These are phyloP conservation scores for Tragelaphus scriptus DNA, from an alignment of 2,113 vertebrate genomes.

Conservation along the genomic window DNA sequence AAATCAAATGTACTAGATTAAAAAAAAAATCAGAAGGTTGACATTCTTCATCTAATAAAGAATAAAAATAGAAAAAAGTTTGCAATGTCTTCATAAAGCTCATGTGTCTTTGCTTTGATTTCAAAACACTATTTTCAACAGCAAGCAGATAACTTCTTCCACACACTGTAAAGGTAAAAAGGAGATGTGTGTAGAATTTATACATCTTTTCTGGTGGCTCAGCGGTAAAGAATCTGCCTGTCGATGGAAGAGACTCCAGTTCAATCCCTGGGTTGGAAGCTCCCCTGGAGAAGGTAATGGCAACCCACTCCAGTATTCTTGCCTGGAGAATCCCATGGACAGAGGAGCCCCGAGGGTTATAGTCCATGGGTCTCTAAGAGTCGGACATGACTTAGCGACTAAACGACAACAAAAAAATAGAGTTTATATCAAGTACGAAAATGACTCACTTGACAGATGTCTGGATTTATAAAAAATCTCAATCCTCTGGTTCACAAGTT, in stretches of 20 bases:
- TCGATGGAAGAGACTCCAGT: neutral
- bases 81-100: neutral
- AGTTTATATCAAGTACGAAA: neutral
- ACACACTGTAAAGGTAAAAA: neutral
- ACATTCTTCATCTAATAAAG: neutral
- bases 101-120: neutral
- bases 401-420: neutral
- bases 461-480: neutral
- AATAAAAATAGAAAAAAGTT: neutral
- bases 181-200: neutral
- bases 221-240: neutral
- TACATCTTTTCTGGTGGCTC: neutral
- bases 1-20: neutral
- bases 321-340: neutral
- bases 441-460: neutral
- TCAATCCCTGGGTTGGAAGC: neutral
- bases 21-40: neutral
- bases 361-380: neutral
- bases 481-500: neutral
- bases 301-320: neutral
- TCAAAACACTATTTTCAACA: neutral
- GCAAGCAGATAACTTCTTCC: neutral
- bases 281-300: neutral
- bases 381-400: rapidly evolving
- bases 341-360: neutral